Evolutionary conservation across 1,140 invertebrate genomes (phyloP).

Genomic region (Latrodectus geometricus): DNA sequence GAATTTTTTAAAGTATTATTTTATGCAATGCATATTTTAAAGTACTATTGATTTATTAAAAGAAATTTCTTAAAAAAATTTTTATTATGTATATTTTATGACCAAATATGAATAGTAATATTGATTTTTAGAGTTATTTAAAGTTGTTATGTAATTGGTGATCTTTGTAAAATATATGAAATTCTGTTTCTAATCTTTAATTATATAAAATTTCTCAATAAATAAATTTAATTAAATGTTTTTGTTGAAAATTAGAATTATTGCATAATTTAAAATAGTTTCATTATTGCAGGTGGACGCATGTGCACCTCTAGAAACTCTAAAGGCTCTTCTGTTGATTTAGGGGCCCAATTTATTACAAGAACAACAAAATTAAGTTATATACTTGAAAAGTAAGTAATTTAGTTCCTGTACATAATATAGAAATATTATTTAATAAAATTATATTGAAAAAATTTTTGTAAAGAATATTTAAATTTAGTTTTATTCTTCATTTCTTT

Average conservation of each 20-base stretch:
- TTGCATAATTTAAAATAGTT: not conserved
- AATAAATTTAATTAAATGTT: no score
- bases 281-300: slow-evolving; percentile 35
- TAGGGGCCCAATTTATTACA: slow-evolving; percentile 52
- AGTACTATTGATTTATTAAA: no score
- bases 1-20: no score
- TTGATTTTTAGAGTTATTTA: no score
- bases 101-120: no score
- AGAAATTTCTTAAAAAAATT: no score
- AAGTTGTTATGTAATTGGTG: no score
- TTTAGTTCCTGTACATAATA: not conserved
- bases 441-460: not conserved
- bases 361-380: slow-evolving; percentile 14
- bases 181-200: no score
- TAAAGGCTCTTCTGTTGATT: slow-evolving; percentile 29
- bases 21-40: no score
- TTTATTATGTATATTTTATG: no score
- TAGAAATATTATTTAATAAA: not conserved
- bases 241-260: not conserved
- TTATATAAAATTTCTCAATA: no score
- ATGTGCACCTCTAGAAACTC: slow-evolving; percentile 30
- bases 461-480: not conserved
- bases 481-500: not conserved
- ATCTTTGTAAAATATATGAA: no score
- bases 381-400: slow-evolving; percentile 26